Conservation (phyloP, 2,797 vertebrate species). For the Vultur gryphus region DNA sequence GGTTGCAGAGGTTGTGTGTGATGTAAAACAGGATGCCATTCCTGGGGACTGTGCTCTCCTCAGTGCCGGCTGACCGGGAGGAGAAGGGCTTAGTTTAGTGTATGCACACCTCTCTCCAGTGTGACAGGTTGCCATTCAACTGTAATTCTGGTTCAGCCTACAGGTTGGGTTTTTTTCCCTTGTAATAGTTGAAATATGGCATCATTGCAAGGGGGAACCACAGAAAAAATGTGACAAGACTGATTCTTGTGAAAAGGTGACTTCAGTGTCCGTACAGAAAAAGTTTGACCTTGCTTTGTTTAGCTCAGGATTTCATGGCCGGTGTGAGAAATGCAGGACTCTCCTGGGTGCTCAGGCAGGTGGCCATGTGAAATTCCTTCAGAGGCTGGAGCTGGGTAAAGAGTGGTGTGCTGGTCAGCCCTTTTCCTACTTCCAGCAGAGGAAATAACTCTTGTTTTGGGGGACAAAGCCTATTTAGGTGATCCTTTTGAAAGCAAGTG, state of each 20-base stretch:
- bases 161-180: background rate
- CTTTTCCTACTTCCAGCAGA: background rate
- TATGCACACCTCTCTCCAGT: rapidly evolving
- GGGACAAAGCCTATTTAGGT: background rate
- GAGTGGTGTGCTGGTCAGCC: background rate
- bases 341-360: background rate
- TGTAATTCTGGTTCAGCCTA: background rate
- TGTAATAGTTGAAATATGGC: background rate
- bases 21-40: background rate
- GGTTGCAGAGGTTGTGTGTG: background rate
- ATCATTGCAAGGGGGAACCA: background rate
- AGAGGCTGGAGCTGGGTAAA: background rate
- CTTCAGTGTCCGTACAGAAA: background rate
- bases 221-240: background rate
- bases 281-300: background rate
- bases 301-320: background rate
- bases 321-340: background rate
- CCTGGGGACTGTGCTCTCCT: background rate
- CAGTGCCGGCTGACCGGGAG: background rate
- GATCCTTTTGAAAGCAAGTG: background rate
- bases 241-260: background rate
- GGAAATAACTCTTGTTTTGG: background rate
- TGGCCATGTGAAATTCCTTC: background rate
- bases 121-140: background rate
- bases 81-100: background rate